These are phyloP conservation scores for Phytoseiulus persimilis DNA, from an alignment of 2,888 invertebrate genomes.

Conservation along the genomic window DNA sequence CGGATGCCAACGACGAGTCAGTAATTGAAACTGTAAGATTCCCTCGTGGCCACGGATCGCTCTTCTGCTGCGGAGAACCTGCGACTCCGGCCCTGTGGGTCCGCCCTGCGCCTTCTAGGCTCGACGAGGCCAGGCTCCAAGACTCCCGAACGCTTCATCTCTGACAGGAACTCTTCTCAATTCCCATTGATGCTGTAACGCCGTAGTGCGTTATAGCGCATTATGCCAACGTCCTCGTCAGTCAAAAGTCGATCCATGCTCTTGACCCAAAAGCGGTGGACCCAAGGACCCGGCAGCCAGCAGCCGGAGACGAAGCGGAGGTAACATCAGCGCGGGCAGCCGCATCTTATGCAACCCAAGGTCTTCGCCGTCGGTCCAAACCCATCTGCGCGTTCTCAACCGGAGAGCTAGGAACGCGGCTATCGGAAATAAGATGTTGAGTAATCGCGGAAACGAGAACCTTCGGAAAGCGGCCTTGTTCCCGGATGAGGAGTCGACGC, in stretches of 20 bases:
- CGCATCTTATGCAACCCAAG: slow-evolving; percentile 36
- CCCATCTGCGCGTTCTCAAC: not conserved
- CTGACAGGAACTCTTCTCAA: not conserved
- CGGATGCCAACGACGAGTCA: too few relatives aligned
- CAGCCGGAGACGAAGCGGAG: slow-evolving; percentile 15
- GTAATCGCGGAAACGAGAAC: not conserved
- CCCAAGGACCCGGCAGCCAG: slow-evolving; percentile 29
- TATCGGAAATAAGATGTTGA: not conserved
- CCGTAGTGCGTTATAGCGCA: not conserved
- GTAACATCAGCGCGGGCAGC: slow-evolving; percentile 34
- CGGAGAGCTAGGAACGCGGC: not conserved
- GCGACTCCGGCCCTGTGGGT: too few relatives aligned
- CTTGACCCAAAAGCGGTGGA: slow-evolving; percentile 38
- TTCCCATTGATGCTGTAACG: not conserved
- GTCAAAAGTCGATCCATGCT: slow-evolving; percentile 8
- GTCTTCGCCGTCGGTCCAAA: not conserved
- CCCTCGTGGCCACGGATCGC: too few relatives aligned
- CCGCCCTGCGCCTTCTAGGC: too few relatives aligned
- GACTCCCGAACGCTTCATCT: not conserved
- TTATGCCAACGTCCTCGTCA: not conserved
- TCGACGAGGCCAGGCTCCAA: too few relatives aligned
- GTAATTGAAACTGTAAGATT: too few relatives aligned
- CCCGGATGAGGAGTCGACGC: not conserved
- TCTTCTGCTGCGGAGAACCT: too few relatives aligned
- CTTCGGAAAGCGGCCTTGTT: not conserved